A percentile compares a stretch with the other conserved stretches of the same genome.
Evolutionary conservation across 64 coral and sea anemone species (phyloP).

Genomic region (Montipora efflorescens): DNA sequence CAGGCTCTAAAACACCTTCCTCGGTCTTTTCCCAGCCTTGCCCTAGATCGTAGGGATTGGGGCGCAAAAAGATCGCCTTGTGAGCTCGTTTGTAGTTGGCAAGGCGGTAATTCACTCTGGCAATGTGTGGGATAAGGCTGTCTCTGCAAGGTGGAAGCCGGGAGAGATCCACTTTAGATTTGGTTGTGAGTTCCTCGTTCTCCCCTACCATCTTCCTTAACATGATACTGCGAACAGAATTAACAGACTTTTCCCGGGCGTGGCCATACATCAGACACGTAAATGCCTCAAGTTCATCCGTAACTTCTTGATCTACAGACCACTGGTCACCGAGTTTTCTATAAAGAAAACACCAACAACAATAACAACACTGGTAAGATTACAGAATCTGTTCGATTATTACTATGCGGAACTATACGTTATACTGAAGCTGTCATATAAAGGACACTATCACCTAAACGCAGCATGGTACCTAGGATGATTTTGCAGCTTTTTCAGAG

Average conservation of each 20-base stretch:
- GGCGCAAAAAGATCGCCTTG: slow-evolving; percentile 34
- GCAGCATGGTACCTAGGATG: slow-evolving; percentile 56
- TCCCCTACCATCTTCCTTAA: slow-evolving; percentile 62
- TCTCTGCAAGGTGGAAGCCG: slow-evolving; percentile 49
- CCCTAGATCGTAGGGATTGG: slow-evolving; percentile 44
- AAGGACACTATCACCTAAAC: slow-evolving; percentile 9
- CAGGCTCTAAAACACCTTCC: slow-evolving; percentile 29
- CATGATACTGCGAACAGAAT: slow-evolving; percentile 50
- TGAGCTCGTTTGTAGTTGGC: slow-evolving; percentile 53
- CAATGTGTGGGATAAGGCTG: slow-evolving; percentile 45
- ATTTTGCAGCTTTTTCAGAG: slow-evolving; percentile 55
- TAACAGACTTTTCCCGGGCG: slow-evolving; percentile 40
- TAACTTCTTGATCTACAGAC: slow-evolving; percentile 46
- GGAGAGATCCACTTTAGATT: slow-evolving; percentile 68
- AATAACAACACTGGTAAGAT: not conserved
- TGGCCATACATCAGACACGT: slow-evolving; percentile 69
- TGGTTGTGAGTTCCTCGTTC: slow-evolving; percentile 8
- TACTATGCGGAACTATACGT: no score
- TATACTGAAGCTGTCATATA: no score
- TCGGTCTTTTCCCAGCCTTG: slow-evolving; percentile 65
- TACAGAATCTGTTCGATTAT: no score
- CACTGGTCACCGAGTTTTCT: slow-evolving; percentile 65
- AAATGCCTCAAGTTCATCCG: slow-evolving; percentile 50
- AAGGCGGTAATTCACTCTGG: slow-evolving; percentile 53
- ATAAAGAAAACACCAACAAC: not conserved